Percentiles rank a stretch among this genome's conserved stretches.
Conservation (phyloP, 92 coral and sea anemone genomes). For the Hydrozoanthus gracilis region DNA sequence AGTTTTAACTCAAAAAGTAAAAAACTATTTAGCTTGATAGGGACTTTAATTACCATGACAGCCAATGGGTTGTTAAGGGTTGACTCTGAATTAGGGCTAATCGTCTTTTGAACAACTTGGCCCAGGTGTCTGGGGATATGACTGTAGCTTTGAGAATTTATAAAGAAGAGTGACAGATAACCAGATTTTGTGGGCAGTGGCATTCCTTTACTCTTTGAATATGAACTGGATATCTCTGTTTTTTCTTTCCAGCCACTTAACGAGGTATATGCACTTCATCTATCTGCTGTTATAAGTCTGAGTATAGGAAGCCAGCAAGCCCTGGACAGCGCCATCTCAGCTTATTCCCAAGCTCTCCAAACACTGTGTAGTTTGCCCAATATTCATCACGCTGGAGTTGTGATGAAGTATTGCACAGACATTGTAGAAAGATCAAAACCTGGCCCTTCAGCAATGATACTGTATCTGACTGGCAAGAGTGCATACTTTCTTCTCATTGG, state of each 20-base stretch:
- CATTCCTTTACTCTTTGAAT: too few relatives aligned
- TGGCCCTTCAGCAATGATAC: constrained; percentile 47
- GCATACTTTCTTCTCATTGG: constrained; percentile 70
- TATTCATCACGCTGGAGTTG: constrained; percentile 64
- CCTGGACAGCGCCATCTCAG: constrained; percentile 65
- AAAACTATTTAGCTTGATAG: too few relatives aligned
- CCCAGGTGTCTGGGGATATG: too few relatives aligned
- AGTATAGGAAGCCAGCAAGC: constrained; percentile 61
- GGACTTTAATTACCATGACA: too few relatives aligned
- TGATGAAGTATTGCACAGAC: constrained; percentile 61
- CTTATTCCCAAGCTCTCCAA: constrained; percentile 76
- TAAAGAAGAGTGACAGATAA: too few relatives aligned
- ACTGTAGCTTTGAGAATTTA: too few relatives aligned
- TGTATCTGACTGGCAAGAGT: constrained; percentile 76
- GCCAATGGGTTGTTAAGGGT: too few relatives aligned
- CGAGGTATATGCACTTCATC: constrained; percentile 77
- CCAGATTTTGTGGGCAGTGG: too few relatives aligned
- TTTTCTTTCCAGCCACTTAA: constrained; percentile 68
- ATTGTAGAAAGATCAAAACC: constrained; percentile 54
- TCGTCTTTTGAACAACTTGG: too few relatives aligned
- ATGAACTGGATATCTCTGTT: too few relatives aligned
- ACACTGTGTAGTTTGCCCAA: constrained; percentile 77
- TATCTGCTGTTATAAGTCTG: constrained; percentile 72
- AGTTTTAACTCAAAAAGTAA: too few relatives aligned
- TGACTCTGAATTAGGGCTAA: too few relatives aligned